Conservation (phyloP, 2,888 invertebrate species). For the Rhorus exstirpatorius region DNA sequence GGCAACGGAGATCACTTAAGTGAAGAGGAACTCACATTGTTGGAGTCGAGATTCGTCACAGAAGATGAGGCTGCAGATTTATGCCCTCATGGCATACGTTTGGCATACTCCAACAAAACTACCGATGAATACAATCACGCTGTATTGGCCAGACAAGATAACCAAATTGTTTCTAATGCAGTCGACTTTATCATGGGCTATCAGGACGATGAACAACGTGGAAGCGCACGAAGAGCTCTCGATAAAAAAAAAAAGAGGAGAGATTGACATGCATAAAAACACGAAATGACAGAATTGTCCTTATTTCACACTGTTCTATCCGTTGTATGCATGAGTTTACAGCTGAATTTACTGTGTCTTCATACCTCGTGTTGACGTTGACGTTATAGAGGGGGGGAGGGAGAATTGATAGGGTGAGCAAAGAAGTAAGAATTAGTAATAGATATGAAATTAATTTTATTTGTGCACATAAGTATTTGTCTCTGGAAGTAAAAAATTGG, state of each 20-base stretch:
- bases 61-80: slow-evolving; percentile 72
- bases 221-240: slow-evolving; percentile 17
- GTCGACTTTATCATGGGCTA: slow-evolving; percentile 69
- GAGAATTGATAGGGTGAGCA: too few species aligned
- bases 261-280: too few species aligned
- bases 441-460: too few species aligned
- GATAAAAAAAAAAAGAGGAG: slow-evolving; percentile 60
- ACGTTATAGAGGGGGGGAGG: too few species aligned
- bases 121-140: slow-evolving; percentile 77
- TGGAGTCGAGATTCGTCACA: slow-evolving; percentile 76
- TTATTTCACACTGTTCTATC: too few species aligned
- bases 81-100: slow-evolving; percentile 74
- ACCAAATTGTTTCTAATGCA: slow-evolving; percentile 70
- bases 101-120: slow-evolving; percentile 76
- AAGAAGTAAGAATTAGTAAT: too few species aligned
- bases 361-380: too few species aligned
- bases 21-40: slow-evolving; percentile 71
- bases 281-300: too few species aligned
- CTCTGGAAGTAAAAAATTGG: too few species aligned
- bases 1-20: slow-evolving; percentile 74
- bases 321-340: too few species aligned
- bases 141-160: slow-evolving; percentile 40
- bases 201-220: neutral
- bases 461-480: too few species aligned
- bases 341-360: too few species aligned